phyloP scores from a whole-genome alignment of 2,113 vertebrate species.

The Toxostoma redivivum region DNA sequence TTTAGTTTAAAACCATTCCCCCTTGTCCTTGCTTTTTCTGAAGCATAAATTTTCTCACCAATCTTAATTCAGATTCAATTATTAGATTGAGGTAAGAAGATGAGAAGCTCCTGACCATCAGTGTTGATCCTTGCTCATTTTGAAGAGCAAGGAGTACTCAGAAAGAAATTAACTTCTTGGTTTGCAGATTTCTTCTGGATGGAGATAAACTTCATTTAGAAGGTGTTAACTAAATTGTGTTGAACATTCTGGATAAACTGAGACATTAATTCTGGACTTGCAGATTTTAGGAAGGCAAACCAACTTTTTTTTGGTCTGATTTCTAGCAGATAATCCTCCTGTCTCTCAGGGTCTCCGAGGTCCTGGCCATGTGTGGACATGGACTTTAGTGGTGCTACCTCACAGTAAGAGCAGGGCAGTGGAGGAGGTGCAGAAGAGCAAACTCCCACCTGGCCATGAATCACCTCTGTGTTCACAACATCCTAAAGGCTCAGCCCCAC shows the following conservation, averaged over 20 bases:
- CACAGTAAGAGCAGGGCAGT: no score
- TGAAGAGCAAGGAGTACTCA: not conserved
- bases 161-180: not conserved
- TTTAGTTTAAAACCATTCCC: not conserved
- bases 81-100: not conserved
- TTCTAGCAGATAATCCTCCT: not conserved
- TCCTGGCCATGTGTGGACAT: not conserved
- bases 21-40: not conserved
- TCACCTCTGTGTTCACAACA: not conserved
- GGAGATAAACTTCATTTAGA: not conserved
- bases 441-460: not conserved
- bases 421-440: not conserved
- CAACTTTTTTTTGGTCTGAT: accelerated
- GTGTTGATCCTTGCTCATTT: not conserved
- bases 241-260: not conserved
- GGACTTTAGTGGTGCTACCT: not conserved
- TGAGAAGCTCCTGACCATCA: not conserved
- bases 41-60: not conserved
- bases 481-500: not conserved
- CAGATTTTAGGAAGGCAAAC: not conserved
- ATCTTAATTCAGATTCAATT: not conserved
- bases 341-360: not conserved
- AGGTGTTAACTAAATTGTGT: not conserved
- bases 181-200: not conserved
- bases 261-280: not conserved